Evolutionary conservation across 2,797 vertebrate species (phyloP).

Genomic region (Propithecus deckenii): DNA sequence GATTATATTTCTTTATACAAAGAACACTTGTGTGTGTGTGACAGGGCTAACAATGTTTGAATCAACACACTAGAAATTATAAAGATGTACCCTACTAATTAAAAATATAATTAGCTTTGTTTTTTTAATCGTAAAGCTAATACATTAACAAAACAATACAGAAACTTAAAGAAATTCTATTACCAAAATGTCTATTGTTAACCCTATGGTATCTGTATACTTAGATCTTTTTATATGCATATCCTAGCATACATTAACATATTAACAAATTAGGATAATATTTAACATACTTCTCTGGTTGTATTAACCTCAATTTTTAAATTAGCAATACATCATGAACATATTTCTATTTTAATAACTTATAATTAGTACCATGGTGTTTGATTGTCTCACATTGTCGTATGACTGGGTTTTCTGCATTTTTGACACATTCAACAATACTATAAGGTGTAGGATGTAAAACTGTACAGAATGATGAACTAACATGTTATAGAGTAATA

Average conservation of each 20-base stretch:
- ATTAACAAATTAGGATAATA: background rate
- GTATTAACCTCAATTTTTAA: background rate
- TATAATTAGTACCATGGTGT: background rate
- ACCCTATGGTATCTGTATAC: background rate
- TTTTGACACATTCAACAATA: background rate
- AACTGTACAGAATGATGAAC: background rate
- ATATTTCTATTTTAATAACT: background rate
- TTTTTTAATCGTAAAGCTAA: background rate
- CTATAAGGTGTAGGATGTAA: background rate
- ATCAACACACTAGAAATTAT: background rate
- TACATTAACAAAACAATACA: background rate
- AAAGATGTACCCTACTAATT: background rate
- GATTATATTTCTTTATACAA: background rate
- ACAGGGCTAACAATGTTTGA: background rate
- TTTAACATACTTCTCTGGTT: background rate
- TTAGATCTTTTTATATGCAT: background rate
- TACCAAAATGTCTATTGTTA: background rate
- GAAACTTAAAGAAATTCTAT: background rate
- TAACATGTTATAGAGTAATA: background rate
- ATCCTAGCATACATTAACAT: background rate
- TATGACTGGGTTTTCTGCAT: background rate
- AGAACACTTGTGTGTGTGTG: background rate
- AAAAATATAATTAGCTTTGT: background rate
- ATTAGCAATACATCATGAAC: background rate
- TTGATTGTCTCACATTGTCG: background rate